Base-by-base conservation (phyloP, 2,797 vertebrate species). In the Hyperoplus lanceolatus region DNA sequence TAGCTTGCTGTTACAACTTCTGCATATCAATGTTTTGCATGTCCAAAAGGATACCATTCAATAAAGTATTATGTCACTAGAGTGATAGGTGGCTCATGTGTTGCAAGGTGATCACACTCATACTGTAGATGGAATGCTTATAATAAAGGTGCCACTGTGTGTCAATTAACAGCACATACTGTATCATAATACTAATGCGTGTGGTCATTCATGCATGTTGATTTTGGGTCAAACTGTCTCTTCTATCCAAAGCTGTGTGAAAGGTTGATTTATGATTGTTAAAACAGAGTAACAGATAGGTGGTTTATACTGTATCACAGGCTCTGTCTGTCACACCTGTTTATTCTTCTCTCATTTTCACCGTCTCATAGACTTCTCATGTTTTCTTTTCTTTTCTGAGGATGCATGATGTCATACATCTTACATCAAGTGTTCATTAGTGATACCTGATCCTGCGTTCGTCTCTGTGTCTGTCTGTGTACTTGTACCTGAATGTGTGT, bases 371-470 rank as follows among this genome's bases (percentile, higher is more conserved):
- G 29, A 38, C n/a, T 36, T 43, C 46, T 57, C 29, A 39, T 43
- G 14, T 45, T 64, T 2, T 49, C 21, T 7, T 48, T 59, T 3
- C 21, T 71, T 64, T 71, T 29, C 14, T 15, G 36, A 70, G 36
- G 14, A 55, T 57, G 39, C 7, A 67, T 74, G 6, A 48, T 48
- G 36, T 68, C 51, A 53, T 39, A 68, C 18, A 50, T 71, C 39
- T 70, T 21, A 15, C 5, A 16, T 79, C 29, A 60, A 61, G 68
- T 79, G 66, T 49, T 74, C 39, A 63, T 39, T 5, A 64, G 63
- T 16, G 42, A 68, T 53, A 46, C 50, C 67, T 64, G 45, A 3
- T 15, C 8, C 43, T 61, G 58, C 3, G 5, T 53, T 67, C 42
- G 4, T 55, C 75, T 68, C 4, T 61, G 45, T 49, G 15, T 70